Evolutionary conservation across 30 jellyfish, hydroid and myxozoan genomes (phyloP).

Genomic region (Chironex yamaguchii): DNA sequence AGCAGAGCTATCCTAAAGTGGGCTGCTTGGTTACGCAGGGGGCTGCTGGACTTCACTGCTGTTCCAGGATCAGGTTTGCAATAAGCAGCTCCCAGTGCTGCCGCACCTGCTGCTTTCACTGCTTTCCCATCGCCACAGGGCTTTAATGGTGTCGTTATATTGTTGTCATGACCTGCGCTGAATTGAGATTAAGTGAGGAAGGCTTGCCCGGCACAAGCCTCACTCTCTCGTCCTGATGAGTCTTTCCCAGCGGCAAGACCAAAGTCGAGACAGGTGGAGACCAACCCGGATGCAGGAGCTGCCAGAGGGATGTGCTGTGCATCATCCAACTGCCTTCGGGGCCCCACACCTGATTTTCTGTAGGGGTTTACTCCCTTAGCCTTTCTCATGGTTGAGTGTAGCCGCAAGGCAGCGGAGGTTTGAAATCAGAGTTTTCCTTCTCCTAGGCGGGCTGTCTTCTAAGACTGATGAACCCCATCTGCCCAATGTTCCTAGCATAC

Average conservation of each 20-base stretch:
- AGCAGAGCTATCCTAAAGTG: conserved; percentile 17
- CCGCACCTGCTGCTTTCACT: conserved; percentile 26
- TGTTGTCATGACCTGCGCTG: conserved; percentile 13
- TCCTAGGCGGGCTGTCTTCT: not conserved
- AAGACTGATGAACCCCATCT: not conserved
- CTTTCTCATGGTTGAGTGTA: not conserved
- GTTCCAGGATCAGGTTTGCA: conserved; percentile 3
- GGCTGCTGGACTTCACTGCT: conserved; percentile 9
- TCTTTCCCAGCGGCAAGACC: conserved; percentile 1
- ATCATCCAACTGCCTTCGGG: not conserved
- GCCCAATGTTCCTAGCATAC: too few species aligned
- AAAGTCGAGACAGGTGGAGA: not conserved
- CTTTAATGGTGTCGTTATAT: too few species aligned
- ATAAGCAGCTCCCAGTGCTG: not conserved
- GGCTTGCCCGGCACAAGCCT: conserved; percentile 24
- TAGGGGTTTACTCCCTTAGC: not conserved
- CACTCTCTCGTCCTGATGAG: conserved; percentile 11
- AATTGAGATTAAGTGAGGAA: not conserved
- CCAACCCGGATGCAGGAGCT: conserved; percentile 13
- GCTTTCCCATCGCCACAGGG: conserved; percentile 8
- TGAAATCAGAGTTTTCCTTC: not conserved
- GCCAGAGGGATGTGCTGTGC: too few species aligned
- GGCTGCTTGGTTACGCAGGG: conserved; percentile 21
- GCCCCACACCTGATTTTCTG: not conserved
- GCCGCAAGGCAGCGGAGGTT: not conserved